Conservation (phyloP, 2,797 vertebrate species). For the Microctenopoma stevenorrisi region DNA sequence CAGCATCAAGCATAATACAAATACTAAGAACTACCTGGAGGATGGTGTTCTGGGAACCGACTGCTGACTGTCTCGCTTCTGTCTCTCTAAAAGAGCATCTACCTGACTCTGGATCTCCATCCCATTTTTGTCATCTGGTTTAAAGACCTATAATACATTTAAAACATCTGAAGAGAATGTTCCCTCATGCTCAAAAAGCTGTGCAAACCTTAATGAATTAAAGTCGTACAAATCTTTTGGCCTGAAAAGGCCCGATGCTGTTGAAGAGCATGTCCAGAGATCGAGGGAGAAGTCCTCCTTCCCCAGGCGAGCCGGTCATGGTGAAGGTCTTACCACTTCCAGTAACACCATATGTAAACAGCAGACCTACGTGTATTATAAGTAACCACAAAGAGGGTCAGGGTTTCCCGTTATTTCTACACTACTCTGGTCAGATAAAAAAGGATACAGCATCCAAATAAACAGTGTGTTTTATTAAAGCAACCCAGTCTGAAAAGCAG, state of each 20-base stretch:
- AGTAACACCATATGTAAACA: slow-evolving; percentile 97
- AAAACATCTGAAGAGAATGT: neutral
- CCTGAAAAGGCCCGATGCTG: slow-evolving; percentile 92
- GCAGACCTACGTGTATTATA: slow-evolving; percentile 84
- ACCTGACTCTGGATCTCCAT: slow-evolving; percentile 94
- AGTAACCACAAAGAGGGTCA: neutral
- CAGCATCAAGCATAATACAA: neutral
- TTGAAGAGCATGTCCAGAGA: slow-evolving; percentile 96
- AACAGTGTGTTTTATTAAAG: neutral
- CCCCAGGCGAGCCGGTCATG: slow-evolving; percentile 95
- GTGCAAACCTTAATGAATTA: neutral
- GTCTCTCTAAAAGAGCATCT: slow-evolving; percentile 93
- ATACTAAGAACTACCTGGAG: slow-evolving; percentile 80
- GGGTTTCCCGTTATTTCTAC: no score
- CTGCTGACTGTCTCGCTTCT: slow-evolving; percentile 88
- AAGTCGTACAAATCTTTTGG: slow-evolving; percentile 92
- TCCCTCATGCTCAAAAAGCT: rapidly evolving
- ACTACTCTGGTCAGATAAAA: neutral
- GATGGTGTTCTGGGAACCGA: slow-evolving; percentile 84
- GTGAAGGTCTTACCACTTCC: slow-evolving; percentile 97
- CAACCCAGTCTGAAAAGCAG: no score
- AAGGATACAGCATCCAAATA: no score
- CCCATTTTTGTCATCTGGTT: slow-evolving; percentile 95
- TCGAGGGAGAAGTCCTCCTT: slow-evolving; percentile 94
- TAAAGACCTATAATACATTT: slow-evolving; percentile 89